phyloP scores from a whole-genome alignment of 2,113 vertebrate genomes.

The Cariama cristata region DNA sequence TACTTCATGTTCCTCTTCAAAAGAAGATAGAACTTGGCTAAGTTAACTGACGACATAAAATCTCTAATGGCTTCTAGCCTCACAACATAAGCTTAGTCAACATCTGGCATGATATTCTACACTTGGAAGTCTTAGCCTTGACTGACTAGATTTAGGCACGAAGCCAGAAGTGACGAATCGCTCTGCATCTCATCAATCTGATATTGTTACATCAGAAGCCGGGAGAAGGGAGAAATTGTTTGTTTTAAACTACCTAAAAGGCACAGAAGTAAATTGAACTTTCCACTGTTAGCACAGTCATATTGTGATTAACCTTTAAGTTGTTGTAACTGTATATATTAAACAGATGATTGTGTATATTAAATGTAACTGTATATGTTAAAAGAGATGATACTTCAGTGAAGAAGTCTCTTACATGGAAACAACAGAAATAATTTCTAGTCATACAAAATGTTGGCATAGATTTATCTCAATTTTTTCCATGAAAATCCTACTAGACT shows the following conservation, averaged over 20 bases:
- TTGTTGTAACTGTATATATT: not conserved
- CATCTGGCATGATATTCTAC: slow-evolving; percentile 47
- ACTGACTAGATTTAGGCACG: slow-evolving; percentile 31
- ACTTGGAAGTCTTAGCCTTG: slow-evolving; percentile 42
- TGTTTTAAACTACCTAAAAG: not conserved
- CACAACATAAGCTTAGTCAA: slow-evolving; percentile 58
- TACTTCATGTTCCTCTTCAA: not conserved
- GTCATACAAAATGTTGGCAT: not conserved
- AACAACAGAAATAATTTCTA: not conserved
- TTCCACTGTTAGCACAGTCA: not conserved
- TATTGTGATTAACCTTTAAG: not conserved
- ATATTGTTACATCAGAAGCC: not conserved
- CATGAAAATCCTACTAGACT: not conserved
- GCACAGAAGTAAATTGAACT: not conserved
- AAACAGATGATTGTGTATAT: not conserved
- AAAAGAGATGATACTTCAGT: not conserved
- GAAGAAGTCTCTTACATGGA: not conserved
- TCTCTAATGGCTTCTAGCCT: slow-evolving; percentile 18
- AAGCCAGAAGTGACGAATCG: slow-evolving; percentile 51
- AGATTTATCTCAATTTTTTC: not conserved
- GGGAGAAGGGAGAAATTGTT: not conserved
- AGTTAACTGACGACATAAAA: slow-evolving; percentile 10
- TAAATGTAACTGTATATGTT: not conserved
- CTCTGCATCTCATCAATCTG: not conserved
- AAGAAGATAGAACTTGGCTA: slow-evolving; percentile 26